Evolutionary conservation across 2,797 vertebrate genomes (phyloP).

Genomic region (Tachyglossus aculeatus): DNA sequence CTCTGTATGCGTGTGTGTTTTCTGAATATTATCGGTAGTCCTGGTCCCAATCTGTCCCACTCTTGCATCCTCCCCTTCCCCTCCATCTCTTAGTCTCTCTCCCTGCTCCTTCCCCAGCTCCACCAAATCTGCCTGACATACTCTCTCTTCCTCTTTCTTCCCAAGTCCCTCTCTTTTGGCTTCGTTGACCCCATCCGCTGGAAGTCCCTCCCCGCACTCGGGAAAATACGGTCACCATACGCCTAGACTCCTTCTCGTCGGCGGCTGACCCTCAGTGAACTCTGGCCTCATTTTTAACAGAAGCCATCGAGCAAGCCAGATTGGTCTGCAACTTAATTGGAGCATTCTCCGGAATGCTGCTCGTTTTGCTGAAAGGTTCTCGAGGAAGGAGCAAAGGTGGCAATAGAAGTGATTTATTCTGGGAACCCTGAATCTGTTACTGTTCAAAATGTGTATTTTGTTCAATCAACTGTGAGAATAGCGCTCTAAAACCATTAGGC

Average conservation of each 20-base stretch:
- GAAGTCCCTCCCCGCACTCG: no score
- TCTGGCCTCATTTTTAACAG: neutral
- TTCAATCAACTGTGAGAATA: neutral
- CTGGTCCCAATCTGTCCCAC: no score
- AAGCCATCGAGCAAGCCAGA: slow-evolving; percentile 11
- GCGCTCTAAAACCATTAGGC: neutral
- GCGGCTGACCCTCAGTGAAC: slow-evolving; percentile 1
- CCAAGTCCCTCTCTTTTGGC: no score
- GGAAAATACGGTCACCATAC: no score
- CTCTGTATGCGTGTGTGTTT: no score
- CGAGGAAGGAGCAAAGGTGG: neutral
- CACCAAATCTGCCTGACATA: no score
- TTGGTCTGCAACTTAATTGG: neutral
- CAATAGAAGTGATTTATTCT: neutral
- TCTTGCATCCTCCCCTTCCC: no score
- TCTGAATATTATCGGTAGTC: no score
- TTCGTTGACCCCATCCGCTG: no score
- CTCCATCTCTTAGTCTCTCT: no score
- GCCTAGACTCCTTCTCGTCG: neutral
- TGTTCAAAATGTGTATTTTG: slow-evolving; percentile 1
- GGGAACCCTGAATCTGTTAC: neutral
- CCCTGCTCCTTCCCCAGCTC: no score
- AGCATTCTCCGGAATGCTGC: neutral
- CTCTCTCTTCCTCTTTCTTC: no score
- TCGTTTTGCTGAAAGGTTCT: slow-evolving; percentile 10